Evolutionary conservation across 1,140 invertebrate genomes (phyloP), one percentile per base, ranked within the genome.

Genomic region (Microplitis demolitor): DNA sequence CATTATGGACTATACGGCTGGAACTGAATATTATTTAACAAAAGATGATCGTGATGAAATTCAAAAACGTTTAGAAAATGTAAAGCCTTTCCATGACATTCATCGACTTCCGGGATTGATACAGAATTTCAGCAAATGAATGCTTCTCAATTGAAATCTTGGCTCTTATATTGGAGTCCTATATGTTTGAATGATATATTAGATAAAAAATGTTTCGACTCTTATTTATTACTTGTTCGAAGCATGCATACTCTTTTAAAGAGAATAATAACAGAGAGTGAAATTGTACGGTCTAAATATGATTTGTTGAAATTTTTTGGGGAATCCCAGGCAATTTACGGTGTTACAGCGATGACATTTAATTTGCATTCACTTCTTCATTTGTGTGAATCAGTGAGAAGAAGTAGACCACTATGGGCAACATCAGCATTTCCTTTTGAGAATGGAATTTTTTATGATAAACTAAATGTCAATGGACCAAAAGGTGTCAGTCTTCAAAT

Each of bases 91-190:
- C 4, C 53, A 54, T 3, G 53, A 54, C 2, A 24, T 54, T 54
- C 53, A 54, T 24, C 53, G 53, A n/a, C 53, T 54, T 14, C 53
- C 53, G 4, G 13, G 53, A 45, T 24, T 24, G 4, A 66, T 45
- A 66, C 4, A 11, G 3, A 24, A 66, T 66, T 45, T 39, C 9
- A 37, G 9, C 1, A 66, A 66, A 45, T 66, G 63, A 66, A 66
- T 2, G 63, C 63, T n/a, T 66, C 63, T 66, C 9, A 66, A 66
- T 4, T 39, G 24, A 66, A 66, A 66, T 66, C 9, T 11, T 66
- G 63, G 37, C 34, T 66, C 0, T 39, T 66, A 5, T 66, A n/a
- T 66, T 66, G 63, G 63, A 66, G 63, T 45, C 63, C 37, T 0
- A 14, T 66, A 1, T 66, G 37, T 66, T 45, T 66, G 45, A 39